phyloP scores from a whole-genome alignment of 1,140 invertebrate genomes.

The Chrysopa pallens region DNA sequence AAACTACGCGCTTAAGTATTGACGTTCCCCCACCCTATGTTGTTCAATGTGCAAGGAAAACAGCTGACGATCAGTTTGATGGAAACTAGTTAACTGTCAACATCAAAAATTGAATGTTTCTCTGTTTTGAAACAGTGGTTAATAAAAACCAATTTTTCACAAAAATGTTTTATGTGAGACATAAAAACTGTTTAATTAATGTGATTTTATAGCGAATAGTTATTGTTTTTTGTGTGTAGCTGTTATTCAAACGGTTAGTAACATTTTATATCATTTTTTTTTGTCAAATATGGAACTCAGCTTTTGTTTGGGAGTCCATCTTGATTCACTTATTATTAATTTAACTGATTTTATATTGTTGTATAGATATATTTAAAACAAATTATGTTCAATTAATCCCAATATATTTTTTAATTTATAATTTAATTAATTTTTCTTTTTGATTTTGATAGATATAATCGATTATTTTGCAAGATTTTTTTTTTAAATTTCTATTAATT shows the following conservation, averaged over 20 bases:
- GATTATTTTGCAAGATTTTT: too few species aligned
- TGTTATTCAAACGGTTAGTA: not conserved
- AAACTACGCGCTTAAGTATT: not conserved
- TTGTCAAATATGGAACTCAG: not conserved
- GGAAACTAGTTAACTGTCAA: constrained; percentile 2
- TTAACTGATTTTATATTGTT: too few species aligned
- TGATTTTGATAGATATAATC: too few species aligned
- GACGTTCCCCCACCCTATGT: not conserved
- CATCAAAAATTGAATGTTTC: not conserved
- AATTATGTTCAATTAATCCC: too few species aligned
- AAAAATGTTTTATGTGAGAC: constrained; percentile 1
- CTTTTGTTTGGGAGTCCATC: not conserved
- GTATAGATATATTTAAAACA: too few species aligned
- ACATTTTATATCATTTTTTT: not conserved
- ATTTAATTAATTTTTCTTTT: too few species aligned
- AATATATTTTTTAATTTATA: too few species aligned
- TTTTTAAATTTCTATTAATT: too few species aligned
- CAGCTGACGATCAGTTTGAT: constrained; percentile 1
- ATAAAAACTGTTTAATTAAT: not conserved
- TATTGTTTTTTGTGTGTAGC: not conserved
- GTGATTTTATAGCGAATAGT: constrained; percentile 3
- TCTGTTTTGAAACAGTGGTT: not conserved
- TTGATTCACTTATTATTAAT: not conserved
- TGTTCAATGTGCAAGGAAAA: not conserved
- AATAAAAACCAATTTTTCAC: not conserved